Conservation (phyloP, 2,888 invertebrate species). For the Hoplodrina ambigua region DNA sequence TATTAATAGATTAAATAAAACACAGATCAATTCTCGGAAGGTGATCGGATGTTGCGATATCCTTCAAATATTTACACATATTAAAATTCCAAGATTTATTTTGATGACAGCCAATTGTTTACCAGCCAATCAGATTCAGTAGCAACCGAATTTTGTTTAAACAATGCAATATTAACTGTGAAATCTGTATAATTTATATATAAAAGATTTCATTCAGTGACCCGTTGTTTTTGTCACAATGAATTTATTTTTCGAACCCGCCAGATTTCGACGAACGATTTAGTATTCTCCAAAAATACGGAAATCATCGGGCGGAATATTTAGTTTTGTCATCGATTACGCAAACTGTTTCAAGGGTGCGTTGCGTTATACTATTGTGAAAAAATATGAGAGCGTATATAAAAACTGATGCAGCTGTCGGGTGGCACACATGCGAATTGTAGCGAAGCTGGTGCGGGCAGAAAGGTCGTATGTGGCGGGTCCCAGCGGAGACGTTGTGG, state of each 20-base stretch:
- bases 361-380: conserved; percentile 85
- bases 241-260: conserved; percentile 58
- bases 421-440: conserved; percentile 89
- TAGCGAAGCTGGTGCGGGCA: conserved; percentile 71
- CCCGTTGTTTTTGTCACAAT: conserved; percentile 63
- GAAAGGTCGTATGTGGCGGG: conserved; percentile 76
- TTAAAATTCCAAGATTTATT: conserved; percentile 74
- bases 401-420: conserved; percentile 90
- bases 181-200: conserved; percentile 37
- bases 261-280: conserved; percentile 68
- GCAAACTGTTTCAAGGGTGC: conserved; percentile 91
- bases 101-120: conserved; percentile 63
- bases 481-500: conserved; percentile 62
- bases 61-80: conserved; percentile 67
- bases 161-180: conserved; percentile 57
- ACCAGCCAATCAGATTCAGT: conserved; percentile 50
- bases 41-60: conserved; percentile 77
- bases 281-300: conserved; percentile 87
- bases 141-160: conserved; percentile 49
- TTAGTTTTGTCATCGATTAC: conserved; percentile 91
- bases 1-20: conserved; percentile 58
- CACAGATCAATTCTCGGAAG: conserved; percentile 74
- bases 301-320: conserved; percentile 90
- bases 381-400: conserved; percentile 89
- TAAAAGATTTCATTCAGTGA: conserved; percentile 56